A percentile compares a stretch with the other conserved stretches of the same genome.
Conservation (phyloP, 2,113 vertebrate genomes). For the Petroica traversi region DNA sequence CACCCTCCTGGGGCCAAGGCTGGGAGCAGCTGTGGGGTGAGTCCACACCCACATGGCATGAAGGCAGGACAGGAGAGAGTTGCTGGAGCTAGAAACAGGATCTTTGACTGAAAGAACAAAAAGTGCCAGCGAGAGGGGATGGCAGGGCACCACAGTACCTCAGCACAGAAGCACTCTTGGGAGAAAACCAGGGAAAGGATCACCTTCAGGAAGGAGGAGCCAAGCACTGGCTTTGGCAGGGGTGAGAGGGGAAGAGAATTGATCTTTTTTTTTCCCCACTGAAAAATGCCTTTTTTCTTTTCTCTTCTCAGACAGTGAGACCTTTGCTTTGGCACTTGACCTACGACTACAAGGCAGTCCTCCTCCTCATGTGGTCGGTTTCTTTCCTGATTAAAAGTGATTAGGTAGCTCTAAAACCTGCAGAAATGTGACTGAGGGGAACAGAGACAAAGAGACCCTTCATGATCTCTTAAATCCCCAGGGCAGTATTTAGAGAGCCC, state of each 20-base stretch:
- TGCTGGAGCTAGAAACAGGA: background rate
- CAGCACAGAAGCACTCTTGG: background rate
- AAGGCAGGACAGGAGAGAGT: background rate
- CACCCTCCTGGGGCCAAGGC: accelerated
- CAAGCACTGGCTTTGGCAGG: background rate
- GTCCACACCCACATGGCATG: no score
- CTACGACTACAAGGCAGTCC: background rate
- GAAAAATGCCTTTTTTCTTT: background rate
- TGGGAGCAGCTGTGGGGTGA: background rate
- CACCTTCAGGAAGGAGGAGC: background rate
- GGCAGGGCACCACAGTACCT: background rate
- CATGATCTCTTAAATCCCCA: conserved; percentile 31
- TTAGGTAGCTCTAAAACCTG: conserved; percentile 46
- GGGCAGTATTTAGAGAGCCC: conserved; percentile 46
- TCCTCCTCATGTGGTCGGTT: conserved; percentile 41
- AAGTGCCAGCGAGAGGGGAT: background rate
- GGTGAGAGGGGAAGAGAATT: background rate
- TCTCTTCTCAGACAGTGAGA: background rate
- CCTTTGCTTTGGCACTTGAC: background rate
- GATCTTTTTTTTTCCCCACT: background rate
- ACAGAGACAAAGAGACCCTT: conserved; percentile 29
- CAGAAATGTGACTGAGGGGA: conserved; percentile 18
- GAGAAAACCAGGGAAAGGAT: background rate
- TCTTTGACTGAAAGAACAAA: background rate
- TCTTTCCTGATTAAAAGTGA: conserved; percentile 68